Conservation (phyloP, 1,140 invertebrate species). For the Cyphomyrmex costatus region DNA sequence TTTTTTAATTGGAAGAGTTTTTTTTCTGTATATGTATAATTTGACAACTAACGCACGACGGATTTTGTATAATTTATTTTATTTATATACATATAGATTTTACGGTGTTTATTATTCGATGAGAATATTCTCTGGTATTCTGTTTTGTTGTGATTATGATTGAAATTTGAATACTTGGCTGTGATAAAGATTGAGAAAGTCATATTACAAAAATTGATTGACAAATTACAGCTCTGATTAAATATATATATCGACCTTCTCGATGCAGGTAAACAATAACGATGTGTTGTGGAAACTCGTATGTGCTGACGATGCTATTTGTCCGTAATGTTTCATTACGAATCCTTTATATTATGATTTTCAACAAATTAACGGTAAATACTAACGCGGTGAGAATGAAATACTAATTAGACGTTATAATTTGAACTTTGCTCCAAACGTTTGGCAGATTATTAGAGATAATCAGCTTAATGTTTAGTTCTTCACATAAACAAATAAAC, state of each 20-base stretch:
- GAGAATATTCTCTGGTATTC: neutral
- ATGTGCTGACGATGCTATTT: neutral
- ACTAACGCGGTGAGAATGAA: neutral
- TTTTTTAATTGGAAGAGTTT: neutral
- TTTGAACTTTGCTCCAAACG: neutral
- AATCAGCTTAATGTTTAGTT: neutral
- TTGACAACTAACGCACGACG: neutral
- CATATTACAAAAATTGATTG: neutral
- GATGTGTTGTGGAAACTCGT: neutral
- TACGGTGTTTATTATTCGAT: neutral
- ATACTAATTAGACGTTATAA: neutral
- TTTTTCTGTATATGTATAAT: neutral
- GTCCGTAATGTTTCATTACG: neutral
- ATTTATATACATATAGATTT: too few species aligned
- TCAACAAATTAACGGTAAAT: neutral
- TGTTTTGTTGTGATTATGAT: neutral
- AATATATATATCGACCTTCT: neutral
- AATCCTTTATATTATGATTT: neutral
- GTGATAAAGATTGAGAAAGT: neutral
- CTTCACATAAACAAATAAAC: neutral
- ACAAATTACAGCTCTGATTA: neutral
- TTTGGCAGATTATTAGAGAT: neutral
- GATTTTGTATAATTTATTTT: neutral
- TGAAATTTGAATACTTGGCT: neutral
- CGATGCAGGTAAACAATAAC: neutral